Percentiles rank a stretch among this genome's conserved stretches.
These are phyloP conservation scores for Agrenia bidenticulata DNA, from an alignment of 2,888 invertebrate species.

Conservation along the genomic window DNA sequence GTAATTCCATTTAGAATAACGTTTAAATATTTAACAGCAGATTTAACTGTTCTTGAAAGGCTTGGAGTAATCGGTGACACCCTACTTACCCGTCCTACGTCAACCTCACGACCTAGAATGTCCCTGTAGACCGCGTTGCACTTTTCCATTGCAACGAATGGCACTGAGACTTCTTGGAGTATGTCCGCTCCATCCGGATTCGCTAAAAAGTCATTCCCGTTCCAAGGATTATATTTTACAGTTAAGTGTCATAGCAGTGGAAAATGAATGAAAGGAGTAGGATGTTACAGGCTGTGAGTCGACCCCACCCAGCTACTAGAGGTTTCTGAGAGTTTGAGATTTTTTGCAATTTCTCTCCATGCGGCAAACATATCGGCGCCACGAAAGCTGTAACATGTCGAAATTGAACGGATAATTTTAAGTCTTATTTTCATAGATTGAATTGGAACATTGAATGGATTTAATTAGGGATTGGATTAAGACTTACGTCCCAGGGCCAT, in stretches of 20 bases:
- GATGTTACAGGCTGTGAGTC: conserved; percentile 3
- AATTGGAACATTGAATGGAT: neutral
- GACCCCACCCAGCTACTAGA: conserved; percentile 41
- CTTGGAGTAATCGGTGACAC: too few species aligned
- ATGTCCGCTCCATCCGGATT: conserved; percentile 35
- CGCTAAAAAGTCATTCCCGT: conserved; percentile 16
- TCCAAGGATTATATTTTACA: neutral
- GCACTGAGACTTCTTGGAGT: conserved; percentile 35
- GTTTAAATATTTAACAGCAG: too few species aligned
- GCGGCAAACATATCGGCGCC: conserved; percentile 36
- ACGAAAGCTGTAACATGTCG: too few species aligned
- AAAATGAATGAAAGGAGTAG: neutral
- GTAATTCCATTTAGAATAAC: neutral
- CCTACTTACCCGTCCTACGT: conserved; percentile 42
- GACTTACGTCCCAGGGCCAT: conserved; percentile 36
- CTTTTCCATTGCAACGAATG: conserved; percentile 25
- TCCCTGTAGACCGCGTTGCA: conserved; percentile 40
- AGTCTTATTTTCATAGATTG: neutral
- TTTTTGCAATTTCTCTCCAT: conserved; percentile 28
- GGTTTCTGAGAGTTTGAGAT: conserved; percentile 15
- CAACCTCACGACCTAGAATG: conserved; percentile 31
- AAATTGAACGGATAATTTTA: too few species aligned
- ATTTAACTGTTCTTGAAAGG: neutral
- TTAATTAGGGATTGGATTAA: neutral
- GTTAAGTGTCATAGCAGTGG: neutral